phyloP scores from a whole-genome alignment of 2,888 invertebrate genomes.

The Dichetophora obliterata region DNA sequence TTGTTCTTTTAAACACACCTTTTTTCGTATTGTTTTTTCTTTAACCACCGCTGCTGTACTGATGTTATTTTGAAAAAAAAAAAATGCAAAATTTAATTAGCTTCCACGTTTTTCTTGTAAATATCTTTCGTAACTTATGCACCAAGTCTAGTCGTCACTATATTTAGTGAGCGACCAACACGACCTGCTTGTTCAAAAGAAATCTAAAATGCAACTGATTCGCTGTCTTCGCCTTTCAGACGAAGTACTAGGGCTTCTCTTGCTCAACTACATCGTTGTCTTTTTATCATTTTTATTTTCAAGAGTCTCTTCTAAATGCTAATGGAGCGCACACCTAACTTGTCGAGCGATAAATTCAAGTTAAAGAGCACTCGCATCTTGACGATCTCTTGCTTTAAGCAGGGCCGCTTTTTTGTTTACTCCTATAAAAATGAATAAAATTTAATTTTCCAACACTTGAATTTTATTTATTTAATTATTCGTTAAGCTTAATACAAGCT shows the following conservation, averaged over 20 bases:
- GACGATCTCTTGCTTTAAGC: conserved; percentile 39
- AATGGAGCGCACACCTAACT: neutral
- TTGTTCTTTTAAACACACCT: neutral
- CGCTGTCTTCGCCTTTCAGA: conserved; percentile 36
- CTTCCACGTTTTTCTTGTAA: conserved; percentile 20
- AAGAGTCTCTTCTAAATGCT: neutral
- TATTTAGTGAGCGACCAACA: neutral
- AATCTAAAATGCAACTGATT: conserved; percentile 61
- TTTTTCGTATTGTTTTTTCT: neutral
- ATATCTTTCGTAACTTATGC: conserved; percentile 23
- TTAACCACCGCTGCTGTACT: neutral
- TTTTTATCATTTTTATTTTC: neutral
- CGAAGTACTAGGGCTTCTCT: conserved; percentile 39
- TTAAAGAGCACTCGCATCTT: conserved; percentile 3
- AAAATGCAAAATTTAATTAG: conserved; percentile 34
- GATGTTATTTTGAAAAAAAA: neutral
- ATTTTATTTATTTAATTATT: no score
- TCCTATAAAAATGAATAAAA: no score
- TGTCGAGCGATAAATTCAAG: neutral
- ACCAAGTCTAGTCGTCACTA: conserved; percentile 1
- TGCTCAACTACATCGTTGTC: neutral
- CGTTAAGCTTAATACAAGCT: no score
- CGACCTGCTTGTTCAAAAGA: conserved; percentile 51
- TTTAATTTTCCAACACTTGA: no score
- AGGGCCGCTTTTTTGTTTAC: neutral